Evolutionary conservation across 1,140 invertebrate genomes (phyloP).

Genomic region (Bilobella aurantiaca): DNA sequence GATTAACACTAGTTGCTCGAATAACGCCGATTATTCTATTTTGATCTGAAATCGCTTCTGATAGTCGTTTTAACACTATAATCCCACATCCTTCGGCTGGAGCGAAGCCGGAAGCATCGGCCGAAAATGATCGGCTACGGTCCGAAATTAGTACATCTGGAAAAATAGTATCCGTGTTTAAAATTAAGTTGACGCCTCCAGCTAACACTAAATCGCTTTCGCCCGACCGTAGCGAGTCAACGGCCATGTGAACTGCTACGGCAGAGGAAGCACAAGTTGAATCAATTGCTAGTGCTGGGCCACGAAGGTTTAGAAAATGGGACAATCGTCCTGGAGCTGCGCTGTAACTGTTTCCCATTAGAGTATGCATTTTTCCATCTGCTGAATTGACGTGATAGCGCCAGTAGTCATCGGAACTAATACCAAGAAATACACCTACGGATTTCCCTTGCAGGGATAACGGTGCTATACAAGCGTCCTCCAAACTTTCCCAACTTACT

Average conservation of each 20-base stretch:
- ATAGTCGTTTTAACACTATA: not conserved
- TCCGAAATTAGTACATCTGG: not conserved
- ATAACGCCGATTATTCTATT: slow-evolving; percentile 4
- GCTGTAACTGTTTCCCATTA: slow-evolving; percentile 9
- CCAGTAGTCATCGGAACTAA: not conserved
- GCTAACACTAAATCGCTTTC: slow-evolving; percentile 9
- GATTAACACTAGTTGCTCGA: not conserved
- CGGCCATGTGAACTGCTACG: slow-evolving; percentile 2
- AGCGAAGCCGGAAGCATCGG: not conserved
- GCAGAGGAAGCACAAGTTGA: slow-evolving; percentile 10
- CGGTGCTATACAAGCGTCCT: slow-evolving; percentile 43
- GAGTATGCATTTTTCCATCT: not conserved
- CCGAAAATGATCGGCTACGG: not conserved
- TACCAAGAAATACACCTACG: not conserved
- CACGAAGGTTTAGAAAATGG: slow-evolving; percentile 8
- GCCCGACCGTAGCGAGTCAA: not conserved
- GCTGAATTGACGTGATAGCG: not conserved
- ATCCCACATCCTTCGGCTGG: not conserved
- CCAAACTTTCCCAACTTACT: slow-evolving; percentile 50
- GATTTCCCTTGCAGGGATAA: not conserved
- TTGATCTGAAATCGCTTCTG: not conserved
- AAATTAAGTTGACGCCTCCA: slow-evolving; percentile 14
- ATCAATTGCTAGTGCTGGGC: slow-evolving; percentile 8
- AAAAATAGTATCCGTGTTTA: not conserved
- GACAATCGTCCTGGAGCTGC: slow-evolving; percentile 4